A percentile compares a stretch with the other conserved stretches of the same genome.
phyloP scores from a whole-genome alignment of 2,888 invertebrate genomes.

The Noctua fimbriata region DNA sequence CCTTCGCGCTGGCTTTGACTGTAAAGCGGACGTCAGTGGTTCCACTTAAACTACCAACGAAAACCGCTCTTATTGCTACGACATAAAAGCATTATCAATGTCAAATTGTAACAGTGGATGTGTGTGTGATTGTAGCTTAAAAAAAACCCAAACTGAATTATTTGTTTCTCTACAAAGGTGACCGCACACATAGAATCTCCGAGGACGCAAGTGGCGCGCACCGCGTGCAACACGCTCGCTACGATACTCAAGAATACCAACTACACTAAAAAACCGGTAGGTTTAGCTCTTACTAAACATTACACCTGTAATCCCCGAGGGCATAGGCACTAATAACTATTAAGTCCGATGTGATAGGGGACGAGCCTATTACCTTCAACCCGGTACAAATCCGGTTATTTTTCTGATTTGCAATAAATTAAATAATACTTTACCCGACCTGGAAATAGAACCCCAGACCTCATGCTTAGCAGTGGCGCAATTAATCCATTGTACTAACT shows the following conservation, averaged over 20 bases:
- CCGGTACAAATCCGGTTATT: not conserved
- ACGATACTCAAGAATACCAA: conserved; percentile 83
- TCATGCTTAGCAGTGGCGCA: not conserved
- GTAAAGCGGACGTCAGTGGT: not conserved
- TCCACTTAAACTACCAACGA: not conserved
- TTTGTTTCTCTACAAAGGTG: conserved; percentile 71
- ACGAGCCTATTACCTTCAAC: not conserved
- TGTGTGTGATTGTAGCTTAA: not conserved
- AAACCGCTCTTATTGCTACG: not conserved
- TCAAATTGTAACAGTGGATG: not conserved
- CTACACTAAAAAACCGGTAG: conserved; percentile 86
- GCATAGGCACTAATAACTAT: not conserved
- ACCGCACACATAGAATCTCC: conserved; percentile 82
- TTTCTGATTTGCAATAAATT: not conserved
- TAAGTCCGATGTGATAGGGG: not conserved
- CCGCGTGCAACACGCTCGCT: conserved; percentile 82
- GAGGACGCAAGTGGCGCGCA: conserved; percentile 81
- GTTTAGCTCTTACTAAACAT: conserved; percentile 6
- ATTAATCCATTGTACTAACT: not conserved
- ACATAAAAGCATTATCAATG: not conserved
- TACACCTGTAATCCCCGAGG: not conserved
- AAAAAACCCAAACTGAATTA: not conserved
- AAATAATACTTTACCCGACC: not conserved
- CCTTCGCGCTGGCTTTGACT: not conserved
- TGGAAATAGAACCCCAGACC: not conserved